Evolutionary conservation across 2,113 vertebrate genomes (phyloP).

Genomic region (Mus spicilegus): DNA sequence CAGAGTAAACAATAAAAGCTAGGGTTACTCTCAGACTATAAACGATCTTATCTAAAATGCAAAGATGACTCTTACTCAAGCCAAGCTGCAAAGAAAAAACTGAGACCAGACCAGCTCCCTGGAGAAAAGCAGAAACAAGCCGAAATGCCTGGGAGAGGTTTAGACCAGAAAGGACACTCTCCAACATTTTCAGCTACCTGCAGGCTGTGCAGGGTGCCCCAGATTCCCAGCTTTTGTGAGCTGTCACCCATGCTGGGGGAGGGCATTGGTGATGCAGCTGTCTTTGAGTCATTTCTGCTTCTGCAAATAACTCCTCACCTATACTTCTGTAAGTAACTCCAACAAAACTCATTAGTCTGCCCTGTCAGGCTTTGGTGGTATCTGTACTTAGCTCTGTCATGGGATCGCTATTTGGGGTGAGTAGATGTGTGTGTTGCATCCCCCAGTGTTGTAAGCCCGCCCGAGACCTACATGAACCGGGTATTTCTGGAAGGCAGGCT

Average conservation of each 20-base stretch:
- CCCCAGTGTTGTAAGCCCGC: no score
- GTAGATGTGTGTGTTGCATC: not conserved
- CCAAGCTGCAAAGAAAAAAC: not conserved
- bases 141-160: not conserved
- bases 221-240: not conserved
- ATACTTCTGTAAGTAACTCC: not conserved
- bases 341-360: not conserved
- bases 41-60: not conserved
- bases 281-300: not conserved
- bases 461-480: no score
- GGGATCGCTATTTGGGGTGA: not conserved
- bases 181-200: not conserved
- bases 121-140: not conserved
- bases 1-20: not conserved
- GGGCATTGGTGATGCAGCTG: not conserved
- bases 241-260: not conserved
- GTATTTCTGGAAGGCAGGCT: no score
- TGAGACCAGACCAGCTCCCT: not conserved
- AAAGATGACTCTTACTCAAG: not conserved
- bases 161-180: not conserved
- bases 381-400: not conserved
- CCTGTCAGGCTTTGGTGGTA: no score
- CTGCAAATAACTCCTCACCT: not conserved
- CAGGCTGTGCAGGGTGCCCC: not conserved
- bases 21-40: not conserved